Evolutionary conservation across 2,113 vertebrate genomes (phyloP), one percentile per base, ranked within the genome.

Genomic region (Lucifuga dentata): DNA sequence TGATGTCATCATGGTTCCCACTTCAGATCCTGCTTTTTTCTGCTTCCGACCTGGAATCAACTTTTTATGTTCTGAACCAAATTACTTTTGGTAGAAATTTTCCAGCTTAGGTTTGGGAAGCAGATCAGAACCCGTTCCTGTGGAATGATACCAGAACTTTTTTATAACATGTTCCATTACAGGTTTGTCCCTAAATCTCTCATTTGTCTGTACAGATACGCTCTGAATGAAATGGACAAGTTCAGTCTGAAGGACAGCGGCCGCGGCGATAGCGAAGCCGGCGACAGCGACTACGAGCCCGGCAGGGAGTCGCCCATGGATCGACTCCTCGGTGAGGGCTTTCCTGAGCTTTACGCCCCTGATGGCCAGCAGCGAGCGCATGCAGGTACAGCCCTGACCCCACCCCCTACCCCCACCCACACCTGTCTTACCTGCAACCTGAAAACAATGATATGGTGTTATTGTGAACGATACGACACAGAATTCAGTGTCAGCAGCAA

Each of bases 171-270:
- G 1, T 1, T 45, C 9, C n/a, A 0, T 52, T 45, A 50, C 2
- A 52, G 40, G 43, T 24, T 39, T 2, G 32, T 65, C 35, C 44
- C 3, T 13, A 52, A 24, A 53, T 57, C 32, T 33, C 5, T 48
- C 24, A 16, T 24, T 9, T 8, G 21, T 46, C 61, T 88, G 5
- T 83, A 44, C 86, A 99, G 98, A 84, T 99, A 97, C 71, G 97
- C 96, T 64, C 90, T 99, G 26, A 97, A 99, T 76, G 98, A 99
- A 80, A 99, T 99, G 97, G 98, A 99, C 55, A 99, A 99, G 89
- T 99, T 99, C 89, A 99, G 98, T 80, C 88, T 99, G 88, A 99
- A 99, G 89, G 98, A 99, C 93, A 99, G 98, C 57, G 98, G 98
- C 3, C 94, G 97, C 4, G 98, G 98, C 21, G 98, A 99, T 79